These are phyloP conservation scores for Oryzias curvinotus DNA, from an alignment of 2,113 vertebrate genomes.

Conservation along the genomic window DNA sequence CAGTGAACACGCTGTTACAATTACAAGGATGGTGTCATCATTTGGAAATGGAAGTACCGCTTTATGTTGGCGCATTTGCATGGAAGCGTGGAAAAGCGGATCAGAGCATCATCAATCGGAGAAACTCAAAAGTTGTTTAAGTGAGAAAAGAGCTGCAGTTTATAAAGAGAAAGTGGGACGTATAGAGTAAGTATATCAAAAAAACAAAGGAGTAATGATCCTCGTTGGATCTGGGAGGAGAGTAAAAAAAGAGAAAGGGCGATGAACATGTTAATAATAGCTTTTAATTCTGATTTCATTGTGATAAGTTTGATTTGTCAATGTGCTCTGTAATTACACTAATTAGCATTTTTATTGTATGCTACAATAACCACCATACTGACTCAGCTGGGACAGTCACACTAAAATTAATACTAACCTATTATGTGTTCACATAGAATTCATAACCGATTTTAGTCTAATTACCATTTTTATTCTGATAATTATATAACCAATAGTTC, in stretches of 20 bases:
- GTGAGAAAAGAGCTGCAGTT: background rate
- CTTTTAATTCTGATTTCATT: background rate
- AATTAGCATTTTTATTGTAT: slow-evolving; percentile 1
- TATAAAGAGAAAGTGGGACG: background rate
- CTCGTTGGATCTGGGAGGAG: background rate
- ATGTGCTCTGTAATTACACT: background rate
- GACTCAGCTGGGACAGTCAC: background rate
- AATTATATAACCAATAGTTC: background rate
- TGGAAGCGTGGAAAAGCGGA: background rate
- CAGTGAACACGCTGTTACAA: slow-evolving; percentile 10
- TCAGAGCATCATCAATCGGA: background rate
- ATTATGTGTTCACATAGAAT: background rate
- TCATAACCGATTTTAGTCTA: background rate
- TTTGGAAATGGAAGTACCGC: slow-evolving; percentile 8
- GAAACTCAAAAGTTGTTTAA: too few species aligned
- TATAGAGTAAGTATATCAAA: too few species aligned
- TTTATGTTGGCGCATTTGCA: too few species aligned
- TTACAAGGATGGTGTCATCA: slow-evolving; percentile 1
- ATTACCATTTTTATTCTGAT: background rate
- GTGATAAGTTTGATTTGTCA: background rate
- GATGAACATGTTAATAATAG: too few species aligned
- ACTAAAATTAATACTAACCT: background rate
- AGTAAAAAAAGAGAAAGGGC: background rate
- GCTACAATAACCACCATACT: background rate
- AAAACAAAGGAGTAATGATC: background rate